phyloP scores from a whole-genome alignment of 64 coral and sea anemone species.

The Acropora yongei region DNA sequence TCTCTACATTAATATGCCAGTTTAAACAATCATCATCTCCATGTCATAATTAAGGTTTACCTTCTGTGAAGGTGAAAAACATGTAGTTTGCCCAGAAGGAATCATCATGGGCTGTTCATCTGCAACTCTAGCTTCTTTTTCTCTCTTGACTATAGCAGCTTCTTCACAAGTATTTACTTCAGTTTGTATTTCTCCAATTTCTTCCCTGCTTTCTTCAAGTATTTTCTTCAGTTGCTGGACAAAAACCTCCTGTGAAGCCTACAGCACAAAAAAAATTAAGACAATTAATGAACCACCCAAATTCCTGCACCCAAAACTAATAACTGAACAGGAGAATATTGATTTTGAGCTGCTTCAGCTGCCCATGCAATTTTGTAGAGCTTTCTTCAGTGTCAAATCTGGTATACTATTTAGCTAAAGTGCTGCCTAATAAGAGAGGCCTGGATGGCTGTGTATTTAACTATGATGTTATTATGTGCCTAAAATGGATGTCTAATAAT shows the following conservation, averaged over 20 bases:
- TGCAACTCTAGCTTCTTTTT: not conserved
- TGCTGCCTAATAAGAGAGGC: no score
- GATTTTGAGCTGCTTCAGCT: no score
- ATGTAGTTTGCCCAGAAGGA: not conserved
- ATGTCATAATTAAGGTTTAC: not conserved
- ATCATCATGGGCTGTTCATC: not conserved
- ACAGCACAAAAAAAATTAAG: not conserved
- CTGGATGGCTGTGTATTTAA: no score
- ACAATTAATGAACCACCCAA: not conserved
- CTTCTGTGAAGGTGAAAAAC: not conserved
- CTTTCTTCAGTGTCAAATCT: no score
- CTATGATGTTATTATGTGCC: no score
- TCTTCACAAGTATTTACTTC: conserved; percentile 14
- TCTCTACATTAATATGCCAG: not conserved
- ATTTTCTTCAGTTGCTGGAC: conserved; percentile 30
- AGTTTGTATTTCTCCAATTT: conserved; percentile 22
- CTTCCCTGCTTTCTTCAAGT: conserved; percentile 23
- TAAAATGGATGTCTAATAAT: no score
- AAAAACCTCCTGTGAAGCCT: conserved; percentile 40
- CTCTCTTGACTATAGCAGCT: not conserved
- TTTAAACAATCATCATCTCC: no score
- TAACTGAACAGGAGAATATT: not conserved
- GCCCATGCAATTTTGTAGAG: no score
- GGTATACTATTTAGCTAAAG: no score
- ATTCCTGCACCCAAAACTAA: not conserved